Base-by-base conservation (phyloP, 2,888 invertebrate species). In the Apamea epomidion region DNA sequence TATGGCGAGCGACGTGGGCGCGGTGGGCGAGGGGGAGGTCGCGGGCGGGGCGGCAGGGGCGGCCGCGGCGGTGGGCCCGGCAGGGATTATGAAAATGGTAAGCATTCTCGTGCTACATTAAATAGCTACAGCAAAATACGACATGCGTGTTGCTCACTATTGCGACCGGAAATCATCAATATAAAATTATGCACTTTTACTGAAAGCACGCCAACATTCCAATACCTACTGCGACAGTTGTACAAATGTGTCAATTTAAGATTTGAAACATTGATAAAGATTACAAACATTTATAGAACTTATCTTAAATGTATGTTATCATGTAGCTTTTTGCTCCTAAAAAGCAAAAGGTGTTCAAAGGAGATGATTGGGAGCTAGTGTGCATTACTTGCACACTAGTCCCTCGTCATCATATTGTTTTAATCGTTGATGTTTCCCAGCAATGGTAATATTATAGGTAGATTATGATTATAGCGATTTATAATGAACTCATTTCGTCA, bases 21-120 rank as follows among this genome's bases (percentile, higher is more conserved):
- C 0, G 95, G 96, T 0, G 94, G 96, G 0, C 90, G 96, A 74
- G 93, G 95, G 0, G 95, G 95, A 0, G 92, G 95, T 0, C 90
- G 94, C 5, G 94, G 94, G 0, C 90, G 94, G 1, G 93, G 94
- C 1, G 93, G 95, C 4, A 87, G 96, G 3, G 92, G 96, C 1
- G 93, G 95, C 0, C 91, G 95, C 0, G 94, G 96, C 8, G 93
- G 95, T 3, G 94, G 96, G 8, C 93, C 95, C 0, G 94, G 95
- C 6, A 93, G 92, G 87, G 77, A 95, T 83, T 92, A 92, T 75
- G 94, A 95, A 72, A 93, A 90, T 58, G 90, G 91, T 91, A 83
- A 83, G 51, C 12, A 25, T 45, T 64, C 10, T 54, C 14, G 4
- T 45, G 16, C 12, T 25, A 70, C n/a, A 42, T n/a, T 54, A 18